These are phyloP conservation scores for Acanthochromis polyacanthus DNA, from an alignment of 2,113 vertebrate genomes.

Conservation along the genomic window DNA sequence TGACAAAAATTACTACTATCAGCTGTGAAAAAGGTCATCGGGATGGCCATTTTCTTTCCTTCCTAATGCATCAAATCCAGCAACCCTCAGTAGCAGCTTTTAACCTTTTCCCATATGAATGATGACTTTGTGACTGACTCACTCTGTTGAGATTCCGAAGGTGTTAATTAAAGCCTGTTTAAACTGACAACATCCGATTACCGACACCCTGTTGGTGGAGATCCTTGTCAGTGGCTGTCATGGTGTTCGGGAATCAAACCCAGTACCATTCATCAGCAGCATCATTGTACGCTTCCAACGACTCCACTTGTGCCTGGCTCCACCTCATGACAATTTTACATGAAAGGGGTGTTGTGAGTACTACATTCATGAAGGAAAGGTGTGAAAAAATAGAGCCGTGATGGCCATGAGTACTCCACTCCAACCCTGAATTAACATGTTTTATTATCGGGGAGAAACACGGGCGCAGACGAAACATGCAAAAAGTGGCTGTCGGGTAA, in stretches of 20 bases:
- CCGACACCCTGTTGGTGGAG: conserved; percentile 8
- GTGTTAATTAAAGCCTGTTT: conserved; percentile 33
- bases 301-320: neutral
- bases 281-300: neutral
- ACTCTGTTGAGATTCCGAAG: neutral
- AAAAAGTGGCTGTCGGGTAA: neutral
- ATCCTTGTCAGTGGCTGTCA: conserved; percentile 48
- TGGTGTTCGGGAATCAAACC: conserved; percentile 6
- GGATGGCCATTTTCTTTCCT: conserved; percentile 11
- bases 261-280: conserved; percentile 19
- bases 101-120: conserved; percentile 20
- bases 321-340: neutral
- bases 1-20: neutral
- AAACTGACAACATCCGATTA: neutral
- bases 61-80: neutral
- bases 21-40: neutral
- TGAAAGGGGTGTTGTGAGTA: conserved; percentile 23
- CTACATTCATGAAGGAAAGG: conserved; percentile 19
- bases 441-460: conserved; percentile 10
- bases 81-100: neutral
- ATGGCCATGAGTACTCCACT: neutral
- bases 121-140: conserved; percentile 4
- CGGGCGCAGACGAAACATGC: neutral
- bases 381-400: neutral
- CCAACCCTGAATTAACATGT: conserved; percentile 13